Evolutionary conservation across 2,888 invertebrate species (phyloP).

Genomic region (Tachina grossa): DNA sequence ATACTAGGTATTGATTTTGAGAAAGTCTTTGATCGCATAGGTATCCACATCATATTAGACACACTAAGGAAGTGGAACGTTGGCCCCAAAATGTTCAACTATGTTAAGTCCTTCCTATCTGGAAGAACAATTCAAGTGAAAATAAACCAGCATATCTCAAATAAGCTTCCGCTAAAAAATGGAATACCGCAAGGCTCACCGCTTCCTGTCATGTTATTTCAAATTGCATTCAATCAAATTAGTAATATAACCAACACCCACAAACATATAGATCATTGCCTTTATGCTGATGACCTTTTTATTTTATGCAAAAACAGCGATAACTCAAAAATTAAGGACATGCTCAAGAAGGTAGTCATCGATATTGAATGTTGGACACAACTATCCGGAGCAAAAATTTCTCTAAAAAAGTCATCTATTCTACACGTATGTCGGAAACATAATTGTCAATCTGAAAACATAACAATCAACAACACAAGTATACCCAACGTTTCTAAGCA

Average conservation of each 20-base stretch:
- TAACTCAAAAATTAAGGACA: neutral
- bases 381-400: conserved; percentile 44
- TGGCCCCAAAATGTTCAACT: conserved; percentile 45
- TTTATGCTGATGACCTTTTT: conserved; percentile 70
- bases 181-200: conserved; percentile 25
- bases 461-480: neutral
- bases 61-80: conserved; percentile 13
- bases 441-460: neutral
- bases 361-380: conserved; percentile 13
- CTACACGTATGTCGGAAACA: conserved; percentile 33
- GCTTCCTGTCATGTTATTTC: conserved; percentile 48
- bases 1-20: conserved; percentile 62
- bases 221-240: conserved; percentile 58
- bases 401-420: neutral
- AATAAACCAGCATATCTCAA: conserved; percentile 23
- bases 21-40: conserved; percentile 52
- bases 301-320: conserved; percentile 52
- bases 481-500: conserved; percentile 5
- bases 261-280: conserved; percentile 55
- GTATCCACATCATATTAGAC: conserved; percentile 53
- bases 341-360: neutral
- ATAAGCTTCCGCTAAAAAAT: conserved; percentile 26
- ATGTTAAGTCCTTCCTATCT: conserved; percentile 39
- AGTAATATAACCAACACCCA: conserved; percentile 28
- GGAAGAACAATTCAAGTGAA: conserved; percentile 18